phyloP scores from a whole-genome alignment of 1,140 invertebrate species.

The Saccostrea echinata region DNA sequence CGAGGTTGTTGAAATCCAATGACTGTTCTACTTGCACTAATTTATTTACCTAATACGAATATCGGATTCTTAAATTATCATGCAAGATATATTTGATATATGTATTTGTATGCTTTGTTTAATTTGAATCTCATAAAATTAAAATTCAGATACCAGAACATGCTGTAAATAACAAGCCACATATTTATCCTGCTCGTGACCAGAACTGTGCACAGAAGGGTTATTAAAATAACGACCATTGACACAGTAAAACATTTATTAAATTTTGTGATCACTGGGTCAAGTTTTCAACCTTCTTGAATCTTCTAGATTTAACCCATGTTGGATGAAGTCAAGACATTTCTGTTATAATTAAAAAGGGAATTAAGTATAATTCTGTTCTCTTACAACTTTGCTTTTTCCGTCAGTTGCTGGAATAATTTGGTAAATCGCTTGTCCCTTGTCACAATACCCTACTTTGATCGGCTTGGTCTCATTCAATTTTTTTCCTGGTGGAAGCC shows the following conservation, averaged over 20 bases:
- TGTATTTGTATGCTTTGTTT: no score
- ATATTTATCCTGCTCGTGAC: background rate
- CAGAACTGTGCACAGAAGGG: background rate
- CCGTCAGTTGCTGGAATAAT: background rate
- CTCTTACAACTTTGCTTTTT: constrained; percentile 2
- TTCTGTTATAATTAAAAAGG: no score
- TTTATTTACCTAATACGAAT: no score
- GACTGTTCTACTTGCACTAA: no score
- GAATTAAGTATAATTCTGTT: background rate
- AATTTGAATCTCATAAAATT: background rate
- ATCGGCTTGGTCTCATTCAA: constrained; percentile 10
- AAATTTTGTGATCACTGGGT: no score
- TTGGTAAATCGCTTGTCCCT: background rate
- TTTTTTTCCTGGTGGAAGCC: background rate
- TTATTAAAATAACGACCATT: background rate
- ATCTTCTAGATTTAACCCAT: no score
- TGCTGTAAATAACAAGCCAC: background rate
- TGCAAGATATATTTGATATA: no score
- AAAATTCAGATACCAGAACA: background rate
- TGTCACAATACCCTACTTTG: background rate
- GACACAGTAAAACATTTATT: no score
- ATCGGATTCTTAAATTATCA: no score
- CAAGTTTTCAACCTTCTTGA: no score
- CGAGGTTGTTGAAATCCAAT: no score
- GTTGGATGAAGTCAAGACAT: no score